Base-by-base conservation (phyloP, 2,888 invertebrate genomes). In the Sussaba pulchella region DNA sequence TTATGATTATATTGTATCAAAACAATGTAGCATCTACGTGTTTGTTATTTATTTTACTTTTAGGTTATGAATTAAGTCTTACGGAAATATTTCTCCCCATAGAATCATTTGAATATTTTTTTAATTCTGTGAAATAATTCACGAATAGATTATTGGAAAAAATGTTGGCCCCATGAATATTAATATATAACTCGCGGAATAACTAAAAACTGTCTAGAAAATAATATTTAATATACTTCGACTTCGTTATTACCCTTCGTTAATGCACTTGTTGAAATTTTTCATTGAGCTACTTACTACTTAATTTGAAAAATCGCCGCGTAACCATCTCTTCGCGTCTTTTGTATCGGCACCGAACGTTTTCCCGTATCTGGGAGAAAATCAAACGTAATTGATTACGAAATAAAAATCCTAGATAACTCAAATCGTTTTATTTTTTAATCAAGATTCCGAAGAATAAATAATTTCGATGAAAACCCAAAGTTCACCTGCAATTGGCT, bases 341-440 rank as follows among this genome's bases (percentile, higher is more conserved):
- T 95, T 93, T 0, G 96, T 95, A 87, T 95, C 95, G 85, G 94
- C 95, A 21, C 96, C 96, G 89, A 94, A 96, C 0, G 96, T 96
- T 89, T 95, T 95, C 6, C 96, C 97, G 92, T 94, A 95, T 88
- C 96, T 95, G 88, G 89, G 73, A 54, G 26, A 12, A 81, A 54
- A 9, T 67, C 24, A 19, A 61, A 59, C 1, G 5, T 14, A 26
- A 17, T 57, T n/a, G 2, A 24, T 0, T 1, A 21, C 43, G n/a
- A 17, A 39, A 39, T 39, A 36, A 47, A 5, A 17, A 2, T n/a
- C 31, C 6, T 6, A 31, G 31, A 31, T 31, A 31, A 31, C 6
- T 31, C 6, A 5, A 31, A 31, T 5, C 31, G 6, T 31, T 31
- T 31, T 31, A 5, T 31, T 31, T 31, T 31, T 6, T 2, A 31